A percentile compares a stretch with the other conserved stretches of the same genome.
Evolutionary conservation across 2,888 invertebrate genomes (phyloP).

Genomic region (Brachylomia viminalis): DNA sequence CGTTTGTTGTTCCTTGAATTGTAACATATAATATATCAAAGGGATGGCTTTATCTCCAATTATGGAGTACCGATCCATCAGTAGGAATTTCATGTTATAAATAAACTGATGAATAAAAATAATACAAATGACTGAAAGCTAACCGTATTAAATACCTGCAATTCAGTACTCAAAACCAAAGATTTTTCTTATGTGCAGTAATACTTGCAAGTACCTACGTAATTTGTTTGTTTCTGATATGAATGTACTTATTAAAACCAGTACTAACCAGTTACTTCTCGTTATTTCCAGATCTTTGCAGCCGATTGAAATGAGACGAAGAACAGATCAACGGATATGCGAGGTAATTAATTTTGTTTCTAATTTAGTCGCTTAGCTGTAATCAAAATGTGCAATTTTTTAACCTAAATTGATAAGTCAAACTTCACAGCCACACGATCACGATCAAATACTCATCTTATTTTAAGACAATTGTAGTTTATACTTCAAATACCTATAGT

Average conservation of each 20-base stretch:
- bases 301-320: conserved; percentile 72
- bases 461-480: background rate
- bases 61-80: background rate
- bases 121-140: background rate
- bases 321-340: conserved; percentile 75
- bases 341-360: conserved; percentile 72
- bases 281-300: conserved; percentile 79
- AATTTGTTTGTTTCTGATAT: background rate
- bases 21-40: background rate
- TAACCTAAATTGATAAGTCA: background rate
- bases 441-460: background rate
- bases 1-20: background rate
- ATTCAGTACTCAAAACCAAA: background rate
- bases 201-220: background rate
- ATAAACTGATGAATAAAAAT: background rate
- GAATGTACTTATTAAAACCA: background rate
- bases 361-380: conserved; percentile 10
- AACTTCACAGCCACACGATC: background rate
- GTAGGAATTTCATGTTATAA: background rate
- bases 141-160: background rate
- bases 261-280: conserved; percentile 44
- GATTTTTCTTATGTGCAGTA: background rate
- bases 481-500: background rate
- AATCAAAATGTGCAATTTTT: background rate
- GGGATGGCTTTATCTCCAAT: background rate